Percentiles rank a stretch among this genome's conserved stretches.
These are phyloP conservation scores for Pseudopodoces humilis DNA, from an alignment of 2,113 vertebrate genomes.

Conservation along the genomic window DNA sequence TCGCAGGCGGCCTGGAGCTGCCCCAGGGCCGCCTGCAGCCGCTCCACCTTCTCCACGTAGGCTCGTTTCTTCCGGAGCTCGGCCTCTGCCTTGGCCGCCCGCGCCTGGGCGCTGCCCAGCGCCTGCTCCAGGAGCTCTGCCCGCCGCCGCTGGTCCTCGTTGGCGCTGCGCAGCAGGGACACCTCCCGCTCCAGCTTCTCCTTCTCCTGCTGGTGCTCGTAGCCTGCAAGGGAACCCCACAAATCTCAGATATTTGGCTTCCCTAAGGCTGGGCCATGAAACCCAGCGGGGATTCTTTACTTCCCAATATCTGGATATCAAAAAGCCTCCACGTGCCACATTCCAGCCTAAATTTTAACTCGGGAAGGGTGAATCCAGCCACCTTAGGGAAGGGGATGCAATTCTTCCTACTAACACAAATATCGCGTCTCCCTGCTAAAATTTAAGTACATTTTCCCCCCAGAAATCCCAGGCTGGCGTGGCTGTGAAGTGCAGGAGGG, in stretches of 20 bases:
- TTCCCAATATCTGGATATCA: not conserved
- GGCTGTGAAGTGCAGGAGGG: not conserved
- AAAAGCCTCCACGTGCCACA: not conserved
- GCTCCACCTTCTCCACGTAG: conserved; percentile 94
- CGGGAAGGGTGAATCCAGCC: not conserved
- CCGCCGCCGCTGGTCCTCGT: conserved; percentile 88
- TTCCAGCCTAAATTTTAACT: not conserved
- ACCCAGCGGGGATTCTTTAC: not conserved
- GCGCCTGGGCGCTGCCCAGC: conserved; percentile 81
- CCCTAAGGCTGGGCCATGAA: fast-evolving
- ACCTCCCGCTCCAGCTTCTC: conserved; percentile 88
- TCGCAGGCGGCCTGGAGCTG: conserved; percentile 96
- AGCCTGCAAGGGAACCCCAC: conserved; percentile 69
- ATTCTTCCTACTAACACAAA: not conserved
- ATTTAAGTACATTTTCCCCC: not conserved
- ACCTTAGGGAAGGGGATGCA: not conserved
- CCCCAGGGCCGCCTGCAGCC: conserved; percentile 90
- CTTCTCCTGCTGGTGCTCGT: conserved; percentile 88
- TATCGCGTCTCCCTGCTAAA: not conserved
- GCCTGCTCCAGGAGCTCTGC: conserved; percentile 90
- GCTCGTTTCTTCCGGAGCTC: conserved; percentile 91
- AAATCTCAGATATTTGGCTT: not conserved
- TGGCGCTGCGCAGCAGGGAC: conserved; percentile 79
- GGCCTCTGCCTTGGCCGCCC: conserved; percentile 86
- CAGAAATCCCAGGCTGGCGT: not conserved